Evolutionary conservation across 2,888 invertebrate genomes (phyloP), one percentile per base, ranked within the genome.

Genomic region (Plusia festucae): DNA sequence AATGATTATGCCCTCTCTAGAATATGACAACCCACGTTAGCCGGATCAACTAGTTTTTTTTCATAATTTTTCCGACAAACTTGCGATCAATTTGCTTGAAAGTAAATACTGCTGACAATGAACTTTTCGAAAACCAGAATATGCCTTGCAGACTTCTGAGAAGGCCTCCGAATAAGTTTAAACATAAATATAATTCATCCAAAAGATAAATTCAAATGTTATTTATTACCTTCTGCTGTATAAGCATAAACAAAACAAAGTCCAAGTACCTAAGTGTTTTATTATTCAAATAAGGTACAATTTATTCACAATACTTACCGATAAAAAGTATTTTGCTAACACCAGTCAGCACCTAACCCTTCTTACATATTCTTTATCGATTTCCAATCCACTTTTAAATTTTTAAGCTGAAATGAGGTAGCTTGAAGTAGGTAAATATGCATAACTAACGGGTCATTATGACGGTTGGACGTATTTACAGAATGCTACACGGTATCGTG

Each of bases 171-270:
- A 2, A 7, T 30, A 30, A 30, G 30, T 30, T 30, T 30, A 9
- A 9, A 30, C 30, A 5, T n/a, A 15, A 40, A 40, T 40, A 40
- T 40, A 40, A 40, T 40, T 40, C 40, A 40, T 40, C 40, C 1
- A n/a, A 40, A 40, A 1, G 7, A 6, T n/a, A 40, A n/a, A n/a
- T 7, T 8, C 11, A 18, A 46, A 46, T 18, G 18, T 46, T 46
- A 46, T 46, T 18, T 9, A 18, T 46, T 18, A 46, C 46, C 46
- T 18, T 18, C 46, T 46, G 9, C n/a, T 46, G 18, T 18, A 16
- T 46, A 46, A 46, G 46, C 46, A 46, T 18, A 49, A 49, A 18
- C 46, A 20, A 46, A 49, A 49, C 46, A 49, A 18, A 49, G 20
- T 49, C 11, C 46, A 18, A 49, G 46, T 18, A n/a, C n/a, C n/a